Evolutionary conservation across 1,140 invertebrate species (phyloP).

Genomic region (Meteorus sp.): DNA sequence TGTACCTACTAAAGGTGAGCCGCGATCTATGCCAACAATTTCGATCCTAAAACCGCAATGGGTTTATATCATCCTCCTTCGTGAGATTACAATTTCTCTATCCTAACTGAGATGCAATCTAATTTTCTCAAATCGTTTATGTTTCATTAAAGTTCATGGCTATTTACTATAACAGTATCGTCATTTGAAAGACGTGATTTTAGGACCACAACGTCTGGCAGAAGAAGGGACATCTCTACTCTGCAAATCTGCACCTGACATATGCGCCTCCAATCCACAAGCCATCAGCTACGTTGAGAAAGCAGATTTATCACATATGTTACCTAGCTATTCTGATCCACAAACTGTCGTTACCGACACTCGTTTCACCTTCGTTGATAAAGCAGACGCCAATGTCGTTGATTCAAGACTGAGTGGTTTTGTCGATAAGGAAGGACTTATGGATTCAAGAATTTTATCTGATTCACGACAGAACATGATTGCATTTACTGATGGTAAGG

Average conservation of each 20-base stretch:
- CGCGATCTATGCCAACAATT: slow-evolving; percentile 4
- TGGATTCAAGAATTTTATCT: slow-evolving; percentile 51
- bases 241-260: slow-evolving; percentile 56
- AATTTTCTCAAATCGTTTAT: background rate
- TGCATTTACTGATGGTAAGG: slow-evolving; percentile 52
- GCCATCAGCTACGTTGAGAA: slow-evolving; percentile 57
- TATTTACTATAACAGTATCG: background rate
- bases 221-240: slow-evolving; percentile 55
- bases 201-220: slow-evolving; percentile 45
- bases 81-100: background rate
- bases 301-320: slow-evolving; percentile 52
- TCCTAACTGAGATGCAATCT: background rate
- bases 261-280: slow-evolving; percentile 56
- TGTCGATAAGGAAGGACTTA: slow-evolving; percentile 56
- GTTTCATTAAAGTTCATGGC: background rate
- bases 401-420: slow-evolving; percentile 55
- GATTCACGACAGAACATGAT: slow-evolving; percentile 56
- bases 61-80: background rate
- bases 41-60: background rate
- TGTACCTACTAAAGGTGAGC: slow-evolving; percentile 46
- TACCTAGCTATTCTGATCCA: slow-evolving; percentile 50
- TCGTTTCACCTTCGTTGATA: slow-evolving; percentile 47
- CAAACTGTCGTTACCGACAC: slow-evolving; percentile 47
- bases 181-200: slow-evolving; percentile 27
- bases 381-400: slow-evolving; percentile 49